Evolutionary conservation across 1,140 invertebrate genomes (phyloP).

Genomic region (Stegodyphus dumicola): DNA sequence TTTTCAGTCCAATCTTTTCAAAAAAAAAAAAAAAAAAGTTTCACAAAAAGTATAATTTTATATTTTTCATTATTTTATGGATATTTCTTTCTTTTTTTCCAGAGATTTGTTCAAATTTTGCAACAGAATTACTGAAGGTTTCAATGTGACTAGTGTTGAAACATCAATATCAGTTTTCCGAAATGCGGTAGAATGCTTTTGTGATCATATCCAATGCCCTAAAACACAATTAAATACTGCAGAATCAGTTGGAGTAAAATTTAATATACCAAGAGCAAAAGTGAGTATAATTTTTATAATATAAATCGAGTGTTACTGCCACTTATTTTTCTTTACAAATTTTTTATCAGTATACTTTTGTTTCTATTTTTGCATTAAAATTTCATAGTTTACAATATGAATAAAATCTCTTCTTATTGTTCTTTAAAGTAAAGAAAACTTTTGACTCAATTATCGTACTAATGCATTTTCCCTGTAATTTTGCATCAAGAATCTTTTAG

Average conservation of each 20-base stretch:
- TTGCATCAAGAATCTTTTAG: no score
- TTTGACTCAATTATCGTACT: no score
- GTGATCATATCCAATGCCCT: conserved; percentile 77
- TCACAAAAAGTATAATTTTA: neutral
- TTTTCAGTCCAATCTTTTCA: neutral
- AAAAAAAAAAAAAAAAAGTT: neutral
- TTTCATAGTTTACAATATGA: no score
- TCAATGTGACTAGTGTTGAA: conserved; percentile 79
- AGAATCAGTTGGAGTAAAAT: conserved; percentile 79
- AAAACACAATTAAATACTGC: conserved; percentile 75
- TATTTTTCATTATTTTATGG: neutral
- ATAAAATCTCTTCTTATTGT: no score
- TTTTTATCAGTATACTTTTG: no score
- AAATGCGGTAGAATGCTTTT: conserved; percentile 93
- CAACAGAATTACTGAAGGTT: conserved; percentile 78
- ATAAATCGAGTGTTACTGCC: no score
- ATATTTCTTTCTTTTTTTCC: conserved; percentile 9
- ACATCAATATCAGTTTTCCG: conserved; percentile 81
- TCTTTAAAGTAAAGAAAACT: no score
- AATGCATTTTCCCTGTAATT: no score
- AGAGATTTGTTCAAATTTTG: conserved; percentile 94
- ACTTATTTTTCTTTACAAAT: no score
- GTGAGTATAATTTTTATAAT: conserved; percentile 57
- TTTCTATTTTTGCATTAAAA: no score
- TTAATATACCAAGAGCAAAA: conserved; percentile 85